Evolutionary conservation across 2,797 vertebrate species (phyloP), one percentile per base, ranked within the genome.

Genomic region (Oreonectes daqikongensis): DNA sequence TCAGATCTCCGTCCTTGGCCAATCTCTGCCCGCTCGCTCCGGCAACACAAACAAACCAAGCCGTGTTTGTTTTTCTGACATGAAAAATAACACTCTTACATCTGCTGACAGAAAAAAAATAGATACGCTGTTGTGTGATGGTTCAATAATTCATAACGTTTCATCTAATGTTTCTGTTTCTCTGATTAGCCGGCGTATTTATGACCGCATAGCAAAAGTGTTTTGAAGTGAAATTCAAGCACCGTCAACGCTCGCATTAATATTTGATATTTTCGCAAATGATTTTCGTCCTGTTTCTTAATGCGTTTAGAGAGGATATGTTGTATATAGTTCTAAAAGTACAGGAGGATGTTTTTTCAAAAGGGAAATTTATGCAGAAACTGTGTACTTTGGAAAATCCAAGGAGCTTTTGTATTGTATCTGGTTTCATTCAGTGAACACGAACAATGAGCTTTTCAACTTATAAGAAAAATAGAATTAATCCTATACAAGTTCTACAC

Each of bases 251-350:
- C 22, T 61, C 26, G 18, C 32, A 80, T 81, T 78, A 80, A 82
- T 82, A 80, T 79, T 83, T 84, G 66, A 82, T 78, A 48, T 83
- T 76, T 72, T 68, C 50, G 30, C n/a, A 65, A 78, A 69, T 65
- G 35, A 69, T 74, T 26, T 77, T 46, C 64, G 12, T 77, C 38
- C 42, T 42, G 57, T 28, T 72, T 69, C 22, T 26, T 14, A 28
- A 42, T 53, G 60, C 26, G 60, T 55, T 4, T 18, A 74, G 60
- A 52, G 15, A 73, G 15, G 60, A n/a, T 20, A 40, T 63, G 46
- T 64, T 40, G 32, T 40, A n/a, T 20, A n/a, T 6, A 28, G 24
- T 57, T 57, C 24, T 24, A 38, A 24, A 72, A 73, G 20, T 18
- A 52, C 9, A 63, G 15, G 17, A 63, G 44, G 42, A n/a, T 38